A percentile compares a stretch with the other conserved stretches of the same genome.
Conservation (phyloP, 2,888 invertebrate genomes). For the Petrolisthes cinctipes region DNA sequence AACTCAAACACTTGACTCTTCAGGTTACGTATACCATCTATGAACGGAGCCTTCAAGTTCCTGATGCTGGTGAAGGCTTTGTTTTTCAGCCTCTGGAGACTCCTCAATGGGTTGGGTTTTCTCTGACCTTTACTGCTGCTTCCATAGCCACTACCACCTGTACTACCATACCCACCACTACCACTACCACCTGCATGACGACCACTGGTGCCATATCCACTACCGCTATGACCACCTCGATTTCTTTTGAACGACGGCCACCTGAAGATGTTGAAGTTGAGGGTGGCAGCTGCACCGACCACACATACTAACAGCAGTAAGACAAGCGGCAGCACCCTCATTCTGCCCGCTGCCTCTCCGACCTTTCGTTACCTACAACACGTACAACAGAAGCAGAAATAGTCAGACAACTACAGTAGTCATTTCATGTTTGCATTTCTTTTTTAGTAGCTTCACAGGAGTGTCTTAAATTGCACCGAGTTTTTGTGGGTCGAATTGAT, state of each 20-base stretch:
- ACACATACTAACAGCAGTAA: conserved; percentile 34
- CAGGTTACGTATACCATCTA: conserved; percentile 55
- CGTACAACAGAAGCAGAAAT: too few species aligned
- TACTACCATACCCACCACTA: conserved; percentile 6
- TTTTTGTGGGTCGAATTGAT: too few species aligned
- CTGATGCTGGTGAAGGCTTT: conserved; percentile 54
- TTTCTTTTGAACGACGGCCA: conserved; percentile 58
- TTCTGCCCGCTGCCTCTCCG: not conserved
- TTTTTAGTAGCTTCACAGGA: too few species aligned
- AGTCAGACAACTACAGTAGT: too few species aligned
- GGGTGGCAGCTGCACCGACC: conserved; percentile 16
- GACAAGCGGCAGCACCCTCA: conserved; percentile 38
- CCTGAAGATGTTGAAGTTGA: conserved; percentile 60
- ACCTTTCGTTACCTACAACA: too few species aligned
- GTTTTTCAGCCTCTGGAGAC: conserved; percentile 48
- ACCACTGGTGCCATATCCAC: not conserved
- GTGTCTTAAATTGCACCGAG: too few species aligned
- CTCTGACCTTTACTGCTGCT: conserved; percentile 20
- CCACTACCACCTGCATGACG: not conserved
- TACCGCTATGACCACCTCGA: conserved; percentile 19
- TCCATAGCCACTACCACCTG: conserved; percentile 8
- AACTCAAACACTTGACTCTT: conserved; percentile 54
- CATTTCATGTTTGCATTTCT: too few species aligned
- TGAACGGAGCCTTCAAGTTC: conserved; percentile 53
- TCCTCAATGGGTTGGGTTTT: conserved; percentile 23